Evolutionary conservation across 2,888 invertebrate genomes (phyloP), one percentile per base, ranked within the genome.

Genomic region (Harmothoe impar): DNA sequence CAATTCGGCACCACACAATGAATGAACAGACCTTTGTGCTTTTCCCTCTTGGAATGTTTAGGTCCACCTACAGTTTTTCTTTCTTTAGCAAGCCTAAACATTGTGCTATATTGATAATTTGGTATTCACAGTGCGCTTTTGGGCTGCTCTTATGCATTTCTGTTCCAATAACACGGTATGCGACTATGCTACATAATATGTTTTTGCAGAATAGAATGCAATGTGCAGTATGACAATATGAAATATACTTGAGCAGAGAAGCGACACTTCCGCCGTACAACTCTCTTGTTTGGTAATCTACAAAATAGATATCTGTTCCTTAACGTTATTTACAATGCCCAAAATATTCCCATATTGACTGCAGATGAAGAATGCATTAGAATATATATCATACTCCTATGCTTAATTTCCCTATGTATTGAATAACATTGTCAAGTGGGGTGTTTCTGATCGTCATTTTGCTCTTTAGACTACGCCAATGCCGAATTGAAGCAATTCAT

Each of bases 81-180:
- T 43, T 10, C 43, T 43, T 43, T 43, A 43, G 10, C 43, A 43
- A 43, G 43, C 10, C 43, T 43, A 43, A 43, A 43, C 5, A 43
- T 43, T 7, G 10, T 43, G 5, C 10, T 43, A 62, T 12, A 62
- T 62, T 62, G 62, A 62, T 20, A 62, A 62, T 62, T 62, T 62
- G 20, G 62, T 62, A 62, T 62, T 62, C 62, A 62, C 62, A 62
- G 62, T 62, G 20, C n/a, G 62, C 62, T 62, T 62, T 1, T 62
- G 62, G 20, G 15, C 20, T n/a, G n/a, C 23, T 62, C 20, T 62
- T 62, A n/a, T 62, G 15, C 7, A 62, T 62, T n/a, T 62, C n/a
- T 62, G 62, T 62, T 43, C 3, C 43, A 7, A 43, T 43, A 43
- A 43, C 43, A 43, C n/a, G n/a, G 10, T 43, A 43, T 10, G 10